A percentile compares a stretch with the other conserved stretches of the same genome.
Evolutionary conservation across 2,113 vertebrate species (phyloP).

Genomic region (Aphelocoma coerulescens): DNA sequence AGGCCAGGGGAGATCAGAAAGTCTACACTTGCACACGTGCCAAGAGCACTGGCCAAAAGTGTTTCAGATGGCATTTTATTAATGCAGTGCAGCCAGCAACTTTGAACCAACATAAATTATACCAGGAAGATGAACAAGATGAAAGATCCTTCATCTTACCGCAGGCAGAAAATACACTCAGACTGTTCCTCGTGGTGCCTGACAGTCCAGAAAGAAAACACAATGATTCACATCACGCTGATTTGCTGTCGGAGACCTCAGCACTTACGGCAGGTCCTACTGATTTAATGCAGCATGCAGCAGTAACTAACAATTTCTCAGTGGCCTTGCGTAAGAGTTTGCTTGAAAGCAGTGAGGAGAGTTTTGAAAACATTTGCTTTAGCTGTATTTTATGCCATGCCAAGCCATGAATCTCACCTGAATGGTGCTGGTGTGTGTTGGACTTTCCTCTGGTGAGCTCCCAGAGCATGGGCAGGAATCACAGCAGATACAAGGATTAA

Average conservation of each 20-base stretch:
- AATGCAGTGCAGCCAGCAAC: background rate
- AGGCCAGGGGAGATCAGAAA: background rate
- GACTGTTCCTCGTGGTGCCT: background rate
- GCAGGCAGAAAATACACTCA: background rate
- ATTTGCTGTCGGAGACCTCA: background rate
- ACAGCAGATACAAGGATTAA: background rate
- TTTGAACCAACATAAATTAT: background rate
- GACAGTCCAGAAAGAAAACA: background rate
- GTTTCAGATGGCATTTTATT: background rate
- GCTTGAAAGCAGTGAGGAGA: background rate
- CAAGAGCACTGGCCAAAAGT: background rate
- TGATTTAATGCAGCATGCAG: slow-evolving; percentile 19
- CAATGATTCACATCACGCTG: background rate
- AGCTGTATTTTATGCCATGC: background rate
- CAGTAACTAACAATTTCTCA: background rate
- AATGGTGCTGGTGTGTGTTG: background rate
- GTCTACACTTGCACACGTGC: background rate
- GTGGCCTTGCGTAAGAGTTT: background rate
- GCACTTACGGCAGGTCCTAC: background rate
- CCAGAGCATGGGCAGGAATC: background rate
- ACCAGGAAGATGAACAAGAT: background rate
- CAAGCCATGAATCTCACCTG: background rate
- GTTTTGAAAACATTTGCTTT: background rate
- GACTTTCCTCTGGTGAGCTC: background rate
- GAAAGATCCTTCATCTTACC: background rate